Percentiles rank a stretch among this genome's conserved stretches.
phyloP scores from a whole-genome alignment of 2,113 vertebrate genomes.

The Arenaria interpres region DNA sequence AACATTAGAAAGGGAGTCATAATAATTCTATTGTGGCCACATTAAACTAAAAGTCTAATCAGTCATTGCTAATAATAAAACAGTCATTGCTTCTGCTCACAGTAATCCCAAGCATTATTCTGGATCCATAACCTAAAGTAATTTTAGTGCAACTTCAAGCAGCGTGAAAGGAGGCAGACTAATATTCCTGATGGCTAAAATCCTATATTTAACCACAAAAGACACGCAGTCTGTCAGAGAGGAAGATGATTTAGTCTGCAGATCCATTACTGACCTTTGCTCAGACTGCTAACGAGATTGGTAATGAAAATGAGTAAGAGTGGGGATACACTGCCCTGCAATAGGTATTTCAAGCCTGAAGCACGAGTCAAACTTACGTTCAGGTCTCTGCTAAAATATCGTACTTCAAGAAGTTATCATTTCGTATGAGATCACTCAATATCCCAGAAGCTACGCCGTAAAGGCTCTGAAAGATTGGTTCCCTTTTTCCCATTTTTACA shows the following conservation, averaged over 20 bases:
- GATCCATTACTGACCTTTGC: conserved; percentile 11
- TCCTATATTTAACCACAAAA: not conserved
- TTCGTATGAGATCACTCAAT: not conserved
- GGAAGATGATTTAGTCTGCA: not conserved
- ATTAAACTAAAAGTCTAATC: conserved; percentile 30
- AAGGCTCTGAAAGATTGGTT: not conserved
- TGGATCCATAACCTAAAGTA: not conserved
- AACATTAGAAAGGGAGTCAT: conserved; percentile 45
- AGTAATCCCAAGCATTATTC: not conserved
- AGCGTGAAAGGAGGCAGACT: not conserved
- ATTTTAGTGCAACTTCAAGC: not conserved
- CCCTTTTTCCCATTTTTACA: not conserved
- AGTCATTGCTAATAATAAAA: conserved; percentile 47
- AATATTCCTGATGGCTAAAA: conserved; percentile 9
- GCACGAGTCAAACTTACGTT: not conserved
- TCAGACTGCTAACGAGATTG: not conserved
- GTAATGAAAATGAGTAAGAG: not conserved
- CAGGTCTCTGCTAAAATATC: not conserved
- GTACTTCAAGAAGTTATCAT: not conserved
- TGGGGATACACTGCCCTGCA: not conserved
- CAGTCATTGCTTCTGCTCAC: not conserved
- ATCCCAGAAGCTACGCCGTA: not conserved
- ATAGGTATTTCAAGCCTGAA: not conserved
- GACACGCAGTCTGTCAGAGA: not conserved
- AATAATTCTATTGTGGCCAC: conserved; percentile 32